These are phyloP conservation scores for Cyprinodon brontotheroides DNA, from an alignment of 2,113 vertebrate genomes.

Conservation along the genomic window DNA sequence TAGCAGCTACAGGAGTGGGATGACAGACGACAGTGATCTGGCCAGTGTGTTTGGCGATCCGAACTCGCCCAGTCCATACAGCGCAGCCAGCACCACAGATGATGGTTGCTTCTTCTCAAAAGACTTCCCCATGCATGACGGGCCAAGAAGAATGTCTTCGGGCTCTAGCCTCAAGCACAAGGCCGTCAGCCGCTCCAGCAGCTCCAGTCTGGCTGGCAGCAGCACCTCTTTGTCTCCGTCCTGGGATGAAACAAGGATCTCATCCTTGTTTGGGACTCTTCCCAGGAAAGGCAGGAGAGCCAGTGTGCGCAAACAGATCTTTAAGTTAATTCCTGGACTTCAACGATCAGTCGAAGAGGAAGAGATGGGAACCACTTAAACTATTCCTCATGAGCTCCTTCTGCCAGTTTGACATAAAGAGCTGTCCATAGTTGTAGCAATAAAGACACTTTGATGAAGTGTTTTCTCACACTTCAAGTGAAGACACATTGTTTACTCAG, in stretches of 20 bases:
- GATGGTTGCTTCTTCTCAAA: conserved; percentile 81
- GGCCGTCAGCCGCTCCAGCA: conserved; percentile 74
- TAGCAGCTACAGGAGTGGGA: conserved; percentile 87
- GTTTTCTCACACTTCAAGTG: conserved; percentile 2
- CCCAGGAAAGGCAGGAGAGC: conserved; percentile 83
- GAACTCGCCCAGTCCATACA: conserved; percentile 68
- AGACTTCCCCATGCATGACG: conserved; percentile 46
- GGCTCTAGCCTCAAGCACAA: conserved; percentile 74
- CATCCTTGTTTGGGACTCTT: conserved; percentile 87
- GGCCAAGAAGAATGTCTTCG: conserved; percentile 37
- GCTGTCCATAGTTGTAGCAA: neutral
- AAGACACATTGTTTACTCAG: conserved; percentile 10
- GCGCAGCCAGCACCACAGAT: conserved; percentile 78
- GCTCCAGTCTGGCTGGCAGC: conserved; percentile 84
- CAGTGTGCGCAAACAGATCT: conserved; percentile 86
- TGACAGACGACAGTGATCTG: conserved; percentile 86
- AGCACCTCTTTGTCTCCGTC: conserved; percentile 83
- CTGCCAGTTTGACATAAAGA: neutral
- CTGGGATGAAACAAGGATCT: conserved; percentile 76
- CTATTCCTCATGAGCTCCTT: neutral
- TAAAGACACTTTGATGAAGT: conserved; percentile 13
- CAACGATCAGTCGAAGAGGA: conserved; percentile 91
- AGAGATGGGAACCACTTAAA: conserved; percentile 59
- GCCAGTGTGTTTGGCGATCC: conserved; percentile 82
- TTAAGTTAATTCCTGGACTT: conserved; percentile 91